These are phyloP conservation scores for Trachops cirrhosus DNA, from an alignment of 2,797 vertebrate species.

Conservation along the genomic window DNA sequence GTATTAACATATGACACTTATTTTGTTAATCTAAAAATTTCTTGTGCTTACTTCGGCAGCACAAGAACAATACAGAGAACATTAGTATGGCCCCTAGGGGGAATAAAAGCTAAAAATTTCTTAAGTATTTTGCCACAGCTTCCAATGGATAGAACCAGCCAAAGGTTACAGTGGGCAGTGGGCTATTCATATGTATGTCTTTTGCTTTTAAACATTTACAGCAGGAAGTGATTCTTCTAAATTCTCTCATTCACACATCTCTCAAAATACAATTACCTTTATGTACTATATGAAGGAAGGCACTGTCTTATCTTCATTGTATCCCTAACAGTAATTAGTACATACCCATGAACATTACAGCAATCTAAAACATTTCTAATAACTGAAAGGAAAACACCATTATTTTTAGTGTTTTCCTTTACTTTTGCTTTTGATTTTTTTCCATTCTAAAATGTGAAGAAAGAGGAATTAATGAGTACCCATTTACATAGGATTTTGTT, in stretches of 20 bases:
- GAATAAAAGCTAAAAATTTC: neutral
- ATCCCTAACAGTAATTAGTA: neutral
- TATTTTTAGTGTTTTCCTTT: neutral
- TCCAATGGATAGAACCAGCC: neutral
- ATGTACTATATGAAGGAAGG: neutral
- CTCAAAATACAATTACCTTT: neutral
- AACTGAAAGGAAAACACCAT: neutral
- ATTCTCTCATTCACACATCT: neutral
- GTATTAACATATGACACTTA: neutral
- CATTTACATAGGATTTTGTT: neutral
- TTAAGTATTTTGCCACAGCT: neutral
- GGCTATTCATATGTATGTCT: neutral
- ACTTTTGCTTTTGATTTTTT: neutral
- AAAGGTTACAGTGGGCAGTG: neutral
- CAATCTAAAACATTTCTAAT: neutral
- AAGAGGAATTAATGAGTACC: neutral
- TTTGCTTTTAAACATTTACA: conserved; percentile 32
- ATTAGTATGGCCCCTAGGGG: neutral
- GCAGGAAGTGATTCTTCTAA: neutral
- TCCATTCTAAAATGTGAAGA: neutral
- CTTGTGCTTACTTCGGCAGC: neutral
- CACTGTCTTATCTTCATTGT: neutral
- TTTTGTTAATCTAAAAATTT: neutral
- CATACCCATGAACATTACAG: neutral
- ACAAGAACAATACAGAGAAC: neutral